Conservation (phyloP, 1,140 invertebrate species). For the Ephestia elutella region DNA sequence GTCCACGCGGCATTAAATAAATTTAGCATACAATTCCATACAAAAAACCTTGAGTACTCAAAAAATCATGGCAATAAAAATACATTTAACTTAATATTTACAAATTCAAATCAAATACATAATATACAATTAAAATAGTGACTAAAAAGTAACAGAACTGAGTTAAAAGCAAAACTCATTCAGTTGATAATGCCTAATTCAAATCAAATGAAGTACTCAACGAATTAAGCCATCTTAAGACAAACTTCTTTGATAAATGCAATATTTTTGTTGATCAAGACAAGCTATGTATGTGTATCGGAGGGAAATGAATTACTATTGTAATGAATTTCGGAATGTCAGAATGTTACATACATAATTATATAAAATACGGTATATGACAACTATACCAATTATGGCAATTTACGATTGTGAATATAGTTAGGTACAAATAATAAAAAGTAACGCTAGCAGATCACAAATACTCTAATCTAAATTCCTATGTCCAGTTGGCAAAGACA, state of each 20-base stretch:
- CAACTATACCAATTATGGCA: constrained; percentile 58
- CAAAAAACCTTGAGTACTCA: constrained; percentile 53
- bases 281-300: constrained; percentile 35
- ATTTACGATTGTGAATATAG: constrained; percentile 50
- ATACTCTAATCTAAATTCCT: constrained; percentile 56
- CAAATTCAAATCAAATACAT: constrained; percentile 66
- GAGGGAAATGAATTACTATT: constrained; percentile 40
- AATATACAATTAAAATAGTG: constrained; percentile 72
- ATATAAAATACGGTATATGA: constrained; percentile 31
- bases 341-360: constrained; percentile 26
- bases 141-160: constrained; percentile 62
- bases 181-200: constrained; percentile 31
- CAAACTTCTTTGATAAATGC: constrained; percentile 35
- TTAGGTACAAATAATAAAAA: constrained; percentile 57
- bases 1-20: constrained; percentile 61
- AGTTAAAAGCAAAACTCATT: constrained; percentile 46
- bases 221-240: constrained; percentile 20
- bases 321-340: constrained; percentile 35
- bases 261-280: constrained; percentile 31
- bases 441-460: constrained; percentile 70
- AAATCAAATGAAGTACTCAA: constrained; percentile 26
- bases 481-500: constrained; percentile 71
- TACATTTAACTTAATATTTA: constrained; percentile 72
- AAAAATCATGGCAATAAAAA: constrained; percentile 69
- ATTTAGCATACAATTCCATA: constrained; percentile 59